Evolutionary conservation across 2,113 vertebrate species (phyloP), one percentile per base, ranked within the genome.

Genomic region (Dissostichus mawsoni): DNA sequence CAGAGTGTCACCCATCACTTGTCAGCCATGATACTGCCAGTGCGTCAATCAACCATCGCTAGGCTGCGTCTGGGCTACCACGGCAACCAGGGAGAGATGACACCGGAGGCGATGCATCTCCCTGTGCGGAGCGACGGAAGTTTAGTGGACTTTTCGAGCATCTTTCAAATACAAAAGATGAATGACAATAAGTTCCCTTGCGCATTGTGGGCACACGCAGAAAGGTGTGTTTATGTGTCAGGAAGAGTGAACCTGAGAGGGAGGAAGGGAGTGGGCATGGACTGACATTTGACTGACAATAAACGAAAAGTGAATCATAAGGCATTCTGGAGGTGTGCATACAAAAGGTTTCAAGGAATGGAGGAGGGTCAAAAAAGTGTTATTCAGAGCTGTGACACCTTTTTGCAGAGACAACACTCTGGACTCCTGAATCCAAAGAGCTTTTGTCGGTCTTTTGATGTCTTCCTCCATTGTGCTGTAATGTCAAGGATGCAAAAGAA

Each of bases 1-100:
- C 83, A 83, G 45, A 36, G 61, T 70, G 84, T 89, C 87, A 87
- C 69, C 87, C 47, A 61, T 92, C 89, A 87, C 82, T 87, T 58
- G 77, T 90, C 90, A 91, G 77, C 77, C 83, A 80, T 77, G 83
- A 89, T 71, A 62, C 74, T 51, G 68, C 72, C 18, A n/a, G 36
- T 11, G 55, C 57, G 75, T 90, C 92, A 87, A 91, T 93, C 84
- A 85, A 2, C 1, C 29, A 73, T 73, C 41, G 48, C 44, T 25
- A 29, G 62, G 69, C 66, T 59, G 48, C 62, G 50, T 77, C 73
- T 59, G 72, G 80, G 61, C n/a, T 78, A 76, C 80, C 82, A 74
- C 45, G 57, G 82, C 80, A 82, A 86, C 73, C 16, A 45, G 20
- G 56, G 17, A 44, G 50, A 72, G 52, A 61, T 73, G 75, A 84